Percentiles rank a stretch among this genome's conserved stretches.
Conservation (phyloP, 2,888 invertebrate species). For the Coelinius sp. region DNA sequence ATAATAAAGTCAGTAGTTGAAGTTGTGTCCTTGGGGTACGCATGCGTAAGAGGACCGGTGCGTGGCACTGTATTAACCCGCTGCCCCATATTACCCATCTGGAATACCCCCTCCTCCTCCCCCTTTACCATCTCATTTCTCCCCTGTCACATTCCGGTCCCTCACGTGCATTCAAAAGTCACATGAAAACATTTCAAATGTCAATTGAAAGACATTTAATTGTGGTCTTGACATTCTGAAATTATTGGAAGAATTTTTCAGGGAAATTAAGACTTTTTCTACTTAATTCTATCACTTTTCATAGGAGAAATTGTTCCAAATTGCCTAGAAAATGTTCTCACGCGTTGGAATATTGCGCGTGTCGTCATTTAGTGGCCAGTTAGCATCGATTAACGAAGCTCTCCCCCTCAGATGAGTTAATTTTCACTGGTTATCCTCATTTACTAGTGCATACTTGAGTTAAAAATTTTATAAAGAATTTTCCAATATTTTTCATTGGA, state of each 20-base stretch:
- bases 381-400: conserved; percentile 42
- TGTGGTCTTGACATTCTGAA: background rate
- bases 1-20: conserved; percentile 20
- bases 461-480: too few relatives aligned
- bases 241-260: background rate
- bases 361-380: conserved; percentile 41
- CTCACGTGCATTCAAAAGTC: conserved; percentile 2
- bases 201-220: background rate
- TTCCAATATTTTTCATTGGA: too few relatives aligned
- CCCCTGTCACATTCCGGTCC: background rate
- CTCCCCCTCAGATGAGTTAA: background rate
- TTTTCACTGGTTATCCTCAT: background rate
- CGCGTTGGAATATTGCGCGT: conserved; percentile 32
- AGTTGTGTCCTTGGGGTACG: conserved; percentile 24
- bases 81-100: conserved; percentile 51
- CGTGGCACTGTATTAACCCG: conserved; percentile 43
- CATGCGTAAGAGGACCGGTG: conserved; percentile 32
- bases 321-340: conserved; percentile 7
- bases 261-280: background rate
- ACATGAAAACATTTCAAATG: conserved; percentile 17
- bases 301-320: background rate
- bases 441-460: background rate
- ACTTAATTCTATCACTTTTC: background rate
- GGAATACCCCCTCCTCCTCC: conserved; percentile 39
- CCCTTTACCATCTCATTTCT: background rate